Evolutionary conservation across 1,140 invertebrate genomes (phyloP).

Genomic region (Luehdorfia chinensis): DNA sequence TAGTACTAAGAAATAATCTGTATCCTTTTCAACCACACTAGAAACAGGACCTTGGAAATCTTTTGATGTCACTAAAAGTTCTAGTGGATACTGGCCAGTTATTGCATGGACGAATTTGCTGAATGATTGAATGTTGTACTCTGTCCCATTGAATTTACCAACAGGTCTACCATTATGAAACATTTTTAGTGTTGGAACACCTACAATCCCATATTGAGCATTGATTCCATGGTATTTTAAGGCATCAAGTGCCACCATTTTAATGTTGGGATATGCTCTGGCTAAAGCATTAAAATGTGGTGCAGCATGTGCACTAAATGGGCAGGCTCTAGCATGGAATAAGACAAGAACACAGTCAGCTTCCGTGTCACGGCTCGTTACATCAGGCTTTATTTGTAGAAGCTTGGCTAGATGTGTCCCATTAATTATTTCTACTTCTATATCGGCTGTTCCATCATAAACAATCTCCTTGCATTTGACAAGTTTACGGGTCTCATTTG

Average conservation of each 20-base stretch:
- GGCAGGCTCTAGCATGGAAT: constrained; percentile 94
- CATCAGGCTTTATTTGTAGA: constrained; percentile 59
- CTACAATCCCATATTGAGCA: constrained; percentile 95
- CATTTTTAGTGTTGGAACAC: constrained; percentile 93
- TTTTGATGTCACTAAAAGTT: constrained; percentile 83
- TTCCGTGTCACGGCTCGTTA: constrained; percentile 60
- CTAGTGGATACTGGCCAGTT: constrained; percentile 83
- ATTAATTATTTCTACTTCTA: constrained; percentile 70
- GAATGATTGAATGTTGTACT: constrained; percentile 88
- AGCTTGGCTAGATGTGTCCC: constrained; percentile 57
- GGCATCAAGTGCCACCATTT: constrained; percentile 94
- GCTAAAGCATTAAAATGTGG: constrained; percentile 93
- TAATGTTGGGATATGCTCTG: constrained; percentile 90
- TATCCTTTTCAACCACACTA: constrained; percentile 82
- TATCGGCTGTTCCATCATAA: constrained; percentile 46
- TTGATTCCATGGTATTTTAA: constrained; percentile 91
- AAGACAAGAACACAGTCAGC: constrained; percentile 87
- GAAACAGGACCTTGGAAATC: constrained; percentile 90
- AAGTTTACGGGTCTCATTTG: constrained; percentile 67
- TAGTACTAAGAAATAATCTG: constrained; percentile 89
- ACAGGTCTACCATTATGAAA: constrained; percentile 95
- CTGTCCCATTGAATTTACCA: constrained; percentile 91
- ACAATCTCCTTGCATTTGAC: constrained; percentile 66
- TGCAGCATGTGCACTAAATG: constrained; percentile 92
- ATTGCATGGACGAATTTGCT: constrained; percentile 88